Evolutionary conservation across 2,888 invertebrate genomes (phyloP), one percentile per base, ranked within the genome.

Genomic region (Drosophila affinis): DNA sequence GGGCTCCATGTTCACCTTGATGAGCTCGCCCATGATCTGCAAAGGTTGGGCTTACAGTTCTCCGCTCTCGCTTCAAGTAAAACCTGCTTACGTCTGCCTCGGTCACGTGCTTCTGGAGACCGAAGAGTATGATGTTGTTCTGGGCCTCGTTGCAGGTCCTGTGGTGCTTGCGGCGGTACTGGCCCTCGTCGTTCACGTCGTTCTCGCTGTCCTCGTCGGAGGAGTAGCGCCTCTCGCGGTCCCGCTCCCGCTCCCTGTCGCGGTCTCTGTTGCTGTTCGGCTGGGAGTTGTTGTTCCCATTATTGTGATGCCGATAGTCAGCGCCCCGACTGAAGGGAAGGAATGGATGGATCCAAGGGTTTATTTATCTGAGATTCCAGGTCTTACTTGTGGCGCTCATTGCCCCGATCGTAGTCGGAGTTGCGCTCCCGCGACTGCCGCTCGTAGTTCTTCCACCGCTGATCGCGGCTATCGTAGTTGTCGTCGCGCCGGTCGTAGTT

Each of bases 21-120:
- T 94, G 82, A 97, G 94, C 88, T 96, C 96, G 90, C 95, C 95
- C 83, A 95, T 94, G 83, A 97, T 96, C 96, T 97, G 92, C 70
- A 93, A 92, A 81, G 18, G 56, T 48, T 9, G 14, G 81, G 9
- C 56, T 46, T 9, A 18, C 21, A 7, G 24, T n/a, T n/a, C n/a
- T n/a, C 3, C 2, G 3, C 9, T 17, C 32, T 2, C n/a, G 4
- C 1, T n/a, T 9, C 2, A 2, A 14, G 7, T 14, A 14, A 5
- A 34, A 12, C 5, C 34, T 14, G 12, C 94, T 93, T 93, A 95
- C 95, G 93, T 96, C 96, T 91, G 95, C 95, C 92, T 96, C 96
- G 14, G 95, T 95, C 72, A 96, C 95, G 90, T 96, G 95, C 80
- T 95, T 94, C 27, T 95, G 95, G 63, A 96, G 92, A 62, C 96